These are phyloP conservation scores for Coenobita brevimanus DNA, from an alignment of 1,140 invertebrate species.

Conservation along the genomic window DNA sequence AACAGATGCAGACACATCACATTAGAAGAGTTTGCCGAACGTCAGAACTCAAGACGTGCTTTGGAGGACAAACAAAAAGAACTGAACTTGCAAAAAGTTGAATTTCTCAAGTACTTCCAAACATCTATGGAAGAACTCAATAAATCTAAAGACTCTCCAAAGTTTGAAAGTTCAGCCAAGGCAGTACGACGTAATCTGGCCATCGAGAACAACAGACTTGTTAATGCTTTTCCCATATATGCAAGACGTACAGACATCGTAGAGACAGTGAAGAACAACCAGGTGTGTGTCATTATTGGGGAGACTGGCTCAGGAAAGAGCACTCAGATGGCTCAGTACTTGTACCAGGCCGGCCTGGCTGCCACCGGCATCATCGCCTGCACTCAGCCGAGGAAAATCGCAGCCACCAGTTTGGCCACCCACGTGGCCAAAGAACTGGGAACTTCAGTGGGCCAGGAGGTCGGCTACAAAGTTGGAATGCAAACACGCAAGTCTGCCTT, in stretches of 20 bases:
- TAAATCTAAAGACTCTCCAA: not conserved
- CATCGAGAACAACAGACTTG: constrained; percentile 24
- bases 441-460: not conserved
- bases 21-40: not conserved
- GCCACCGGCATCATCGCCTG: constrained; percentile 17
- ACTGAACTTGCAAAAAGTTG: constrained; percentile 12
- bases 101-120: constrained; percentile 8
- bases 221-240: constrained; percentile 35
- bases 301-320: constrained; percentile 94
- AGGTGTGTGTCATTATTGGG: constrained; percentile 82
- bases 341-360: constrained; percentile 77
- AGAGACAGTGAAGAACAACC: constrained; percentile 9
- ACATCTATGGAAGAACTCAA: not conserved
- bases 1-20: not conserved
- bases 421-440: constrained; percentile 34
- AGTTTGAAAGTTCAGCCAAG: constrained; percentile 11
- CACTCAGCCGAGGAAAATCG: constrained; percentile 40
- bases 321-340: constrained; percentile 89
- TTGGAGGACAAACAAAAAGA: constrained; percentile 25
- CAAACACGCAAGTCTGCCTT: not conserved
- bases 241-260: constrained; percentile 34
- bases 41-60: not conserved
- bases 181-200: not conserved
- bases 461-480: constrained; percentile 34
- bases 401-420: constrained; percentile 17